phyloP scores from a whole-genome alignment of 2,113 vertebrate species.

The Stercorarius parasiticus region DNA sequence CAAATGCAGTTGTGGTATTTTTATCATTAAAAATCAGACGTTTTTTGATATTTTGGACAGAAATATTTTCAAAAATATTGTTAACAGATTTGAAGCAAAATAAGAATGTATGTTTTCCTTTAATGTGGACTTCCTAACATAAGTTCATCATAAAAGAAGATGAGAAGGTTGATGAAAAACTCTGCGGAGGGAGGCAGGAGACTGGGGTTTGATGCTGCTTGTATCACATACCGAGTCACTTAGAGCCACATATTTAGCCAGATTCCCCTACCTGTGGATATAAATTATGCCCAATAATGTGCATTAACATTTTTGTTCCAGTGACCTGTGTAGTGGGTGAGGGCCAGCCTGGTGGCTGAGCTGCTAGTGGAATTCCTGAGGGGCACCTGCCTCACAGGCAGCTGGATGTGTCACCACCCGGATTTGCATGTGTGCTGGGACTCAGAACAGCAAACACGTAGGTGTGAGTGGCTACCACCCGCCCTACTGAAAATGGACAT shows the following conservation, averaged over 20 bases:
- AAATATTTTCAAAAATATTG: background rate
- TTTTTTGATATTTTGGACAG: background rate
- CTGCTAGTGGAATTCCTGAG: background rate
- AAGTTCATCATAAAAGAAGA: background rate
- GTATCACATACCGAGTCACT: background rate
- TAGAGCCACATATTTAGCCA: background rate
- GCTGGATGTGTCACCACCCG: background rate
- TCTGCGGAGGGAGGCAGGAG: background rate
- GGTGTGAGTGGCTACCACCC: background rate
- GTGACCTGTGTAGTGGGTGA: rapidly evolving
- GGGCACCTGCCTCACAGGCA: background rate
- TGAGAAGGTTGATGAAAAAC: background rate
- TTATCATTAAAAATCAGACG: background rate
- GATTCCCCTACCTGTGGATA: background rate
- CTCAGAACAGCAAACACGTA: background rate
- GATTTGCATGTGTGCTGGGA: background rate
- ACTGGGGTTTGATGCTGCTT: background rate
- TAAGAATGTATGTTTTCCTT: background rate
- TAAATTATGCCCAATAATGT: background rate
- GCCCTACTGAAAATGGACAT: background rate
- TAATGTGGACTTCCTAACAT: background rate
- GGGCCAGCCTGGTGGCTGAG: background rate
- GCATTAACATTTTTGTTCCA: background rate
- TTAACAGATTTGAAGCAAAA: background rate
- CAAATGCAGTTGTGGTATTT: slow-evolving; percentile 23